Percentiles rank a stretch among this genome's conserved stretches.
These are phyloP conservation scores for Araneus ventricosus DNA, from an alignment of 1,140 invertebrate species.

Conservation along the genomic window DNA sequence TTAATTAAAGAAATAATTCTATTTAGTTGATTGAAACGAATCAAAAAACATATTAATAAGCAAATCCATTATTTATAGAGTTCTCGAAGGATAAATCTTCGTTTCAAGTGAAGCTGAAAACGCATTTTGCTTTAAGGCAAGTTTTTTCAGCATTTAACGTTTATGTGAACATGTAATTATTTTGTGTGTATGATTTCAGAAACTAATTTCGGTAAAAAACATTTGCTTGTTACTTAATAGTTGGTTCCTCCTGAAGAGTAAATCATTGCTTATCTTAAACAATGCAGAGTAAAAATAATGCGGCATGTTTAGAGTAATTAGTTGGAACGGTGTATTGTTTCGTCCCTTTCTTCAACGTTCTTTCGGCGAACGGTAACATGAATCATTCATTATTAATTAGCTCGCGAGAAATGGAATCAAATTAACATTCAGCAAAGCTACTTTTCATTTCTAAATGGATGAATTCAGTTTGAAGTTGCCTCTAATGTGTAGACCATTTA, in stretches of 20 bases:
- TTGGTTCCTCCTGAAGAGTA: background rate
- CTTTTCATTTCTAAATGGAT: too few species aligned
- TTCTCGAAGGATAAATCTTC: background rate
- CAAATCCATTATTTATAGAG: background rate
- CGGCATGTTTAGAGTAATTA: background rate
- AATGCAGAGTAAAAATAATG: background rate
- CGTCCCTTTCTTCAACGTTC: background rate
- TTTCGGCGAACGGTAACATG: background rate
- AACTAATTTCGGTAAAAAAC: background rate
- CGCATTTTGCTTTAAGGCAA: background rate
- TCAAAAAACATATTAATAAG: background rate
- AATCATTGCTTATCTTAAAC: background rate
- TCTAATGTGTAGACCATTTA: too few species aligned
- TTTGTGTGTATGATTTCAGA: background rate
- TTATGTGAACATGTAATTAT: background rate
- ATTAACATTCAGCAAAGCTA: background rate
- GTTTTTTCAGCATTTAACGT: background rate
- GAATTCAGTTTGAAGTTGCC: too few species aligned
- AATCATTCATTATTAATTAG: background rate
- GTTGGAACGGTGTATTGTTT: background rate
- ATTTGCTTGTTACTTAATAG: background rate
- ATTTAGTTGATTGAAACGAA: background rate
- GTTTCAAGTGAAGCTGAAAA: background rate
- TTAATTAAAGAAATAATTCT: background rate
- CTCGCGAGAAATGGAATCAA: background rate